A percentile compares a stretch with the other conserved stretches of the same genome.
phyloP scores from a whole-genome alignment of 2,113 vertebrate genomes.

The Parus major region DNA sequence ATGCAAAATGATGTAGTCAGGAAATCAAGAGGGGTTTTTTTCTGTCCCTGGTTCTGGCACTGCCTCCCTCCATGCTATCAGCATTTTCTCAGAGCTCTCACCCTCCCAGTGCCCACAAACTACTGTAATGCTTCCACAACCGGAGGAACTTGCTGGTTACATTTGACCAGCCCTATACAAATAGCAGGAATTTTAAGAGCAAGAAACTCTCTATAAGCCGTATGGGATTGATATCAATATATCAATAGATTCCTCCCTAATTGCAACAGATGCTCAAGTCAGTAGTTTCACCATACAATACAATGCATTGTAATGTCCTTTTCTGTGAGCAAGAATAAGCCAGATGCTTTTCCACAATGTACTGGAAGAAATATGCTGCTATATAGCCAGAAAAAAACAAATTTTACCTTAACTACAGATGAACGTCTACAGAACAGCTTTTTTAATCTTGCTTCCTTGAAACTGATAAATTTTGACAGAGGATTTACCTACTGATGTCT shows the following conservation, averaged over 20 bases:
- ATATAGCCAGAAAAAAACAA: conserved; percentile 27
- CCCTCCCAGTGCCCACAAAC: not conserved
- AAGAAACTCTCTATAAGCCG: not conserved
- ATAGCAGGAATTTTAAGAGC: not conserved
- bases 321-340: conserved; percentile 19
- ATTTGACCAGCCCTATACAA: not conserved
- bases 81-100: not conserved
- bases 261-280: conserved; percentile 32
- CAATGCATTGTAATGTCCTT: not conserved
- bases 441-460: not conserved
- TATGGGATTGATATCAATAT: conserved; percentile 2
- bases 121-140: not conserved
- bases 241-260: conserved; percentile 12
- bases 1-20: not conserved
- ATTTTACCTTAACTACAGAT: not conserved
- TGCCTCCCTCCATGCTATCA: not conserved
- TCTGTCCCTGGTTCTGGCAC: not conserved
- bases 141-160: not conserved
- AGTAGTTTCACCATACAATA: not conserved
- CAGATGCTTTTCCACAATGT: conserved; percentile 16
- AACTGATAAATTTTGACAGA: conserved; percentile 8
- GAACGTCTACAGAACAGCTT: not conserved
- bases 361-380: conserved; percentile 42
- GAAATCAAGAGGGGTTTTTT: not conserved
- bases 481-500: not conserved